phyloP scores from a whole-genome alignment of 2,888 invertebrate genomes.

The Rhopalosiphum nymphaeae region DNA sequence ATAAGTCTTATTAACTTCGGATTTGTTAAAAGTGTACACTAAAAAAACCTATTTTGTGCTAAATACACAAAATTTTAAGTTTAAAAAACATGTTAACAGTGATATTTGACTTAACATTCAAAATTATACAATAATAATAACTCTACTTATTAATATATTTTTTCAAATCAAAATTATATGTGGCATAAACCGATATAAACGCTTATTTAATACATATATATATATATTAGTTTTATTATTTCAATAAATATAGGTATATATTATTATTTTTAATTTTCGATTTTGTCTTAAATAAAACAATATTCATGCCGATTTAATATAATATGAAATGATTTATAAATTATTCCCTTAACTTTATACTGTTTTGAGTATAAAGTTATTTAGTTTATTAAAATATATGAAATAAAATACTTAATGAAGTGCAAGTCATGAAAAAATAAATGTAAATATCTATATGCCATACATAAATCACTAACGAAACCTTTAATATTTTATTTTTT shows the following conservation, averaged over 20 bases:
- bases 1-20: too few relatives aligned
- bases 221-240: background rate
- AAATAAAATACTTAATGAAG: background rate
- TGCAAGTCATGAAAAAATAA: background rate
- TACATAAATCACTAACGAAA: background rate
- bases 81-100: too few relatives aligned
- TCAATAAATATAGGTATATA: background rate
- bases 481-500: background rate
- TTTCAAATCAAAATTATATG: background rate
- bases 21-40: too few relatives aligned
- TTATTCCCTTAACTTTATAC: background rate
- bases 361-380: background rate
- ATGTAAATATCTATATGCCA: background rate
- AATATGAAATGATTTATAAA: background rate
- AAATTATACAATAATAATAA: background rate
- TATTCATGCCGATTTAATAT: background rate
- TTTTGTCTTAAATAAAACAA: background rate
- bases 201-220: background rate
- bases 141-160: background rate
- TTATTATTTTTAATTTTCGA: background rate
- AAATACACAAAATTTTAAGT: too few relatives aligned
- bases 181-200: background rate
- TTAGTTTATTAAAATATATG: background rate
- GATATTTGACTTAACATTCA: too few relatives aligned
- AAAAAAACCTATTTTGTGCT: too few relatives aligned